These are phyloP conservation scores for Apogon hyalosoma DNA, from an alignment of 2,797 vertebrate genomes.

Conservation along the genomic window DNA sequence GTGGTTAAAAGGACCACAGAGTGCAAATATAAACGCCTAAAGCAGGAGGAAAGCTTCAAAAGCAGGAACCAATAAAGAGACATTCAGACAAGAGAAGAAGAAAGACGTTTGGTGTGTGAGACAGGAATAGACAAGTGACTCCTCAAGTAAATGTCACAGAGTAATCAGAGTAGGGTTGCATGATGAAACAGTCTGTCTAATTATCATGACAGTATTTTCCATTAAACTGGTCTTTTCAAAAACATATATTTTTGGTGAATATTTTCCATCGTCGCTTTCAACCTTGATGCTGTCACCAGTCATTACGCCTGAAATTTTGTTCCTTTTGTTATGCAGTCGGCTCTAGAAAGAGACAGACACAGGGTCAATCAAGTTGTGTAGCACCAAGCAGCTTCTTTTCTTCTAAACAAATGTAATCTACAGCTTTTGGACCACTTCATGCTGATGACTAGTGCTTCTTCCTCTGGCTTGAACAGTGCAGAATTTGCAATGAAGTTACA, in stretches of 20 bases:
- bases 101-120: constrained; percentile 53
- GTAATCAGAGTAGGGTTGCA: constrained; percentile 53
- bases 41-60: constrained; percentile 66
- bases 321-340: constrained; percentile 10
- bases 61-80: constrained; percentile 63
- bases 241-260: constrained; percentile 39
- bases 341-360: constrained; percentile 19
- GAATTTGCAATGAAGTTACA: constrained; percentile 40
- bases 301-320: constrained; percentile 42
- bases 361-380: constrained; percentile 16
- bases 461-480: constrained; percentile 24
- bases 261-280: constrained; percentile 33
- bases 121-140: constrained; percentile 71
- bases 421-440: constrained; percentile 8
- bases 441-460: constrained; percentile 12
- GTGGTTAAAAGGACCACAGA: constrained; percentile 34
- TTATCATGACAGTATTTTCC: constrained; percentile 58
- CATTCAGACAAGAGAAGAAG: constrained; percentile 57
- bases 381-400: constrained; percentile 5
- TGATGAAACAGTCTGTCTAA: constrained; percentile 62
- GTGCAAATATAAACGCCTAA: constrained; percentile 53
- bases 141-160: constrained; percentile 66
- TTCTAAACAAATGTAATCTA: not conserved
- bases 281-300: constrained; percentile 39
- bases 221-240: constrained; percentile 42